Percentiles rank a stretch among this genome's conserved stretches.
phyloP scores from a whole-genome alignment of 2,888 invertebrate genomes.

The Sialis lutaria region DNA sequence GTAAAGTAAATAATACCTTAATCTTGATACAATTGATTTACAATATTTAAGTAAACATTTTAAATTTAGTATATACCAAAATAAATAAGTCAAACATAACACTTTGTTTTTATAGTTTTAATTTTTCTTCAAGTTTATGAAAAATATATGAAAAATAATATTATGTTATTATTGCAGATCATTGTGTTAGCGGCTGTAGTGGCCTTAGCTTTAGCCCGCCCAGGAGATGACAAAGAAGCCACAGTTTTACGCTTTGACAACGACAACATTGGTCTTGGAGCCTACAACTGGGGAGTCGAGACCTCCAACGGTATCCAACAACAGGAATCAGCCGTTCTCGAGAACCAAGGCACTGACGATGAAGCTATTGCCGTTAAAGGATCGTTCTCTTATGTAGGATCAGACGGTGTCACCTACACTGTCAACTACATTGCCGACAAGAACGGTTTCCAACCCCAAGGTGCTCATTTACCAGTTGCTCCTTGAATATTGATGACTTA shows the following conservation, averaged over 20 bases:
- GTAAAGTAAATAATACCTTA: no score
- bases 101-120: no score
- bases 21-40: no score
- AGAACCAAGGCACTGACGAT: conserved; percentile 25
- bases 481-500: conserved; percentile 19
- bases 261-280: conserved; percentile 36
- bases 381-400: conserved; percentile 27
- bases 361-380: conserved; percentile 28
- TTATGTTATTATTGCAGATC: conserved; percentile 7
- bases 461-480: conserved; percentile 7
- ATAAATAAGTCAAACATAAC: no score
- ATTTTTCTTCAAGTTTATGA: no score
- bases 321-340: conserved; percentile 20
- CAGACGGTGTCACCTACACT: conserved; percentile 29
- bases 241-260: conserved; percentile 37
- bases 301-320: conserved; percentile 25
- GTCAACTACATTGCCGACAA: conserved; percentile 35
- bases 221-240: conserved; percentile 17
- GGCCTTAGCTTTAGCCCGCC: conserved; percentile 11
- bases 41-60: no score
- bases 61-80: no score
- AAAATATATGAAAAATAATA: no score
- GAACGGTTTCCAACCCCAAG: conserved; percentile 32
- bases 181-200: conserved; percentile 10
- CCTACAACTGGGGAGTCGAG: conserved; percentile 32